Evolutionary conservation across 1,140 invertebrate species (phyloP), one percentile per base, ranked within the genome.

Genomic region (Pemphigus obesinymphae): DNA sequence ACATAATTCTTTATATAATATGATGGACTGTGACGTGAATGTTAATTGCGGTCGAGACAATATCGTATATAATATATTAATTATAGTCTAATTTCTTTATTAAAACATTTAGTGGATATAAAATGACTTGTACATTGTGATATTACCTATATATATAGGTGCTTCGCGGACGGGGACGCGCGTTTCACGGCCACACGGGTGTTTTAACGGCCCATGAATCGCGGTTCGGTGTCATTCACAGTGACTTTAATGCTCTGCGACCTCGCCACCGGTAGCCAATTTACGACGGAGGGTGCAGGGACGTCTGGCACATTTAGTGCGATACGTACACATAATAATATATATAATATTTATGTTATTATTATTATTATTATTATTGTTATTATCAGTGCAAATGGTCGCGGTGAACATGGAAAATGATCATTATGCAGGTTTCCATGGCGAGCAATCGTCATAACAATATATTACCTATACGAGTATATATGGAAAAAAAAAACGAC

Each of bases 151-250:
- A n/a, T n/a, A n/a, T n/a, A n/a, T n/a, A n/a, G 31, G 17, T 17
- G 26, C 20, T 34, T 34, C 23, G 3, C 61, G 15, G 61, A 63
- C 61, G 61, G 61, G 31, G 58, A 34, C 29, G 20, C 2, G 15
- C 31, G n/a, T n/a, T n/a, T n/a, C 40, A 13, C 53, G 73, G 31
- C n/a, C 50, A 37, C 53, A 58, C 48, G 73, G 73, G 73, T 37
- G 73, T 76, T n/a, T 76, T 76, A 45, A 50, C 48, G 72, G 48
- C 72, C 72, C 72, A 76, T 76, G 53, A 76, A 76, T 76, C 50
- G 73, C 50, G 34, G 29, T 23, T 15, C 10, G 31, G 31, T 76
- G 73, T 76, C 73, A 40, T 55, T 53, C 31, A 15, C 17, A 40
- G 73, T 76, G 73, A 76, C 73, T 76, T 76, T 76, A 76, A 76